Base-by-base conservation (phyloP, 2,113 vertebrate genomes). In the Mormyrus iriodes region DNA sequence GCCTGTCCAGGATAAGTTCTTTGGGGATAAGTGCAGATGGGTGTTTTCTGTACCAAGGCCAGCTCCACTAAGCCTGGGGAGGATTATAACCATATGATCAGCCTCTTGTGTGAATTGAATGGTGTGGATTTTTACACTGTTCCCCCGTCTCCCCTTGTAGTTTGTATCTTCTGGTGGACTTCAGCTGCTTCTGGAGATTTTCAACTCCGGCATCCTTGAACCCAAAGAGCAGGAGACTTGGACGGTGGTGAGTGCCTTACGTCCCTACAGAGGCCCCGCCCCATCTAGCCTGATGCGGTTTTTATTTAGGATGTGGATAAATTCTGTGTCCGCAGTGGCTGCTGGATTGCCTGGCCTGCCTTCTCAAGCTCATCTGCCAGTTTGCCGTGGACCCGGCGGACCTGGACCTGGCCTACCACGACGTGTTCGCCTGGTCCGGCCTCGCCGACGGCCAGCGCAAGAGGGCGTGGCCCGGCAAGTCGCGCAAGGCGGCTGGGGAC, bases 321-420 rank as follows among this genome's bases (percentile, higher is more conserved):
- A 3, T 10, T 21, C 6, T 79, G 6, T 85, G 21, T 89, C 17
- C 53, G 35, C 92, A 99, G 98, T 99, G 98, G 98, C 96, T 99
- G 93, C 95, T 99, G 90, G 98, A 99, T 95, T 99, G 98, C 92
- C 96, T 99, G 88, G 98, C 98, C 65, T 99, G 98, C 92, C 96
- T 99, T 93, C 96, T 99, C 94, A 99, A 99, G 95, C 94, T 99
- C 88, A 98, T 99, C 93, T 99, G 98, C 94, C 98, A 99, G 95
- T 99, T 99, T 93, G 98, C 98, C 1, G 97, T 99, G 93, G 98
- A 99, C 92, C 98, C 98, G 0, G 97, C 98, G 0, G 98, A 99
- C 92, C 93, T 99, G 94, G 98, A 99, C 93, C 94, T 99, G 92
- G 98, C 98, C 92, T 99, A 98, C 90, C 98, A 99, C 0, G 98